Evolutionary conservation across 2,113 vertebrate species (phyloP).

Genomic region (Leptobrachium leishanense): DNA sequence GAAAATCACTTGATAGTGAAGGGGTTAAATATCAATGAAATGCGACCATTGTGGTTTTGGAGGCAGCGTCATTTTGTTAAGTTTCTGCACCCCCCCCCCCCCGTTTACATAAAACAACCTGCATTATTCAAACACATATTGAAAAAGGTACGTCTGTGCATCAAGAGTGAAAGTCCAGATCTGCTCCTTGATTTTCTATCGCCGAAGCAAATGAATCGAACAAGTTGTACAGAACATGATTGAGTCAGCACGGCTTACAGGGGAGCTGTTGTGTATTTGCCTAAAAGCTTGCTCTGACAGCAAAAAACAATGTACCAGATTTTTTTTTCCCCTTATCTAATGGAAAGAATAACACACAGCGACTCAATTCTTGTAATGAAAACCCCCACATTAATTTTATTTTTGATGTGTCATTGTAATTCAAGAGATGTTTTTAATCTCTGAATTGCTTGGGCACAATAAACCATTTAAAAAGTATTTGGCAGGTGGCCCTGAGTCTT

Average conservation of each 20-base stretch:
- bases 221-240: conserved; percentile 53
- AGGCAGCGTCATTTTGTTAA: no score
- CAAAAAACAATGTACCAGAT: conserved; percentile 66
- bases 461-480: conserved; percentile 78
- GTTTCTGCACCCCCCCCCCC: no score
- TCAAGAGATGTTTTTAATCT: conserved; percentile 82
- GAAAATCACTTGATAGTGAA: no score
- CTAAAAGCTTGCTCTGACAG: conserved; percentile 68
- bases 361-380: conserved; percentile 75
- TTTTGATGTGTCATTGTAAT: conserved; percentile 79
- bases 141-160: neutral
- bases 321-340: conserved; percentile 68
- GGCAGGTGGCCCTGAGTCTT: conserved; percentile 66
- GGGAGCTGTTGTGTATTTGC: conserved; percentile 71
- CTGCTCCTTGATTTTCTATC: conserved; percentile 55
- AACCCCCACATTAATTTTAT: conserved; percentile 74
- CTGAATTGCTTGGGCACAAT: conserved; percentile 72
- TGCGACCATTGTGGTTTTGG: no score
- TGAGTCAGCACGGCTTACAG: conserved; percentile 61
- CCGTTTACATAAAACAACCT: no score
- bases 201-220: conserved; percentile 60
- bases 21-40: no score
- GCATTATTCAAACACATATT: no score
- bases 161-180: conserved; percentile 53
- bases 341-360: conserved; percentile 73